These are phyloP conservation scores for Cerastoderma edule DNA, from an alignment of 2,888 invertebrate species.

Conservation along the genomic window DNA sequence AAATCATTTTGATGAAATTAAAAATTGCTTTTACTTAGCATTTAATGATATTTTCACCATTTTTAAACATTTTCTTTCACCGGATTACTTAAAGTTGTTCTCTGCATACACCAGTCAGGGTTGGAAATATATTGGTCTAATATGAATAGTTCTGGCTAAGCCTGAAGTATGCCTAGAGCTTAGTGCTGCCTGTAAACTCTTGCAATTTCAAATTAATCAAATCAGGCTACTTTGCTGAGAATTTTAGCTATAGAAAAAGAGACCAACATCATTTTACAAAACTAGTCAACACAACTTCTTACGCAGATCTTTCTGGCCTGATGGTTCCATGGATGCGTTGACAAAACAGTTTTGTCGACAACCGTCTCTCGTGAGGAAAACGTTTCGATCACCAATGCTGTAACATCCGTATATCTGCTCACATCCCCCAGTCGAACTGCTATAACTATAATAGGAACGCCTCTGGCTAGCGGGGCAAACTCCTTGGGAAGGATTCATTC, in stretches of 20 bases:
- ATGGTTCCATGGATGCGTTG: constrained; percentile 24
- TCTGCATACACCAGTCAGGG: no score
- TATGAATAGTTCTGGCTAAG: no score
- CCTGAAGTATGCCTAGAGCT: no score
- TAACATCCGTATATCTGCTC: constrained; percentile 41
- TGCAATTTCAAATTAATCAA: not conserved
- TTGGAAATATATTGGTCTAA: no score
- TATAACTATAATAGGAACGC: constrained; percentile 40
- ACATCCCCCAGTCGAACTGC: constrained; percentile 46
- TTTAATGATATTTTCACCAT: no score
- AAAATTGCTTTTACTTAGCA: not conserved
- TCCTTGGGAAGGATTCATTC: constrained; percentile 47
- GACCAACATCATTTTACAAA: no score
- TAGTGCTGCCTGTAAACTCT: no score
- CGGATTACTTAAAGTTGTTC: no score
- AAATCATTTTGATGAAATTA: constrained; percentile 3
- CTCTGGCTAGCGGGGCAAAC: constrained; percentile 33
- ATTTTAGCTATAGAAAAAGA: not conserved
- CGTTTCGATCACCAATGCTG: constrained; percentile 36
- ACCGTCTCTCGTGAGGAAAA: constrained; percentile 27
- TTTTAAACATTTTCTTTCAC: no score
- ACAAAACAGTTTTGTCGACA: constrained; percentile 39
- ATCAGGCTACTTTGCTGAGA: not conserved
- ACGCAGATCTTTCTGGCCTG: constrained; percentile 43
- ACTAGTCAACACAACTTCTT: no score